Percentiles rank a stretch among this genome's conserved stretches.
Evolutionary conservation across 2,797 vertebrate genomes (phyloP).

Genomic region (Novumbra hubbsi): DNA sequence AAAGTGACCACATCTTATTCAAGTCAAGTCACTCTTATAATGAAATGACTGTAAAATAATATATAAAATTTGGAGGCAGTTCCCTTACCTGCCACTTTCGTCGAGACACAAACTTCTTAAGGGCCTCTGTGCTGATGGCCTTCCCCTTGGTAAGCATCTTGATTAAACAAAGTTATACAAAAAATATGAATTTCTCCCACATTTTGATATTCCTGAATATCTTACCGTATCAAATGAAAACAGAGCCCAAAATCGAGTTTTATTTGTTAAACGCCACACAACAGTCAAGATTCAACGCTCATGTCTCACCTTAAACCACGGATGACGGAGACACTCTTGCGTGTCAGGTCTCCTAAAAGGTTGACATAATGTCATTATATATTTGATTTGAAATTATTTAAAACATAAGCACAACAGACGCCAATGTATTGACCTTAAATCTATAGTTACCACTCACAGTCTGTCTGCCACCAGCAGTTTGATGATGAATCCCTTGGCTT

Average conservation of each 20-base stretch:
- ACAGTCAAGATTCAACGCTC: not conserved
- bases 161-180: conserved; percentile 6
- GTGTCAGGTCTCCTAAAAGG: conserved; percentile 86
- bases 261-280: not conserved
- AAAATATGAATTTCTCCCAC: not conserved
- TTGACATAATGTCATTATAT: conserved; percentile 1
- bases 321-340: conserved; percentile 89
- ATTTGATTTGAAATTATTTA: not conserved
- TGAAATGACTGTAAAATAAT: not conserved
- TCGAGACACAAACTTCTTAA: conserved; percentile 91
- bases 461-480: conserved; percentile 91
- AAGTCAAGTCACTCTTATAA: not conserved
- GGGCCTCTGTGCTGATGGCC: conserved; percentile 84
- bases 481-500: conserved; percentile 95
- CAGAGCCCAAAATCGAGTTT: not conserved
- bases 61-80: not conserved
- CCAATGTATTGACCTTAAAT: not conserved
- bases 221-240: not conserved
- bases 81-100: conserved; percentile 94
- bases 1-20: conserved; percentile 17
- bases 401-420: not conserved
- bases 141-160: conserved; percentile 90
- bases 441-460: conserved; percentile 80
- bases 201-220: conserved; percentile 4
- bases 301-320: conserved; percentile 91